Evolutionary conservation across 2,888 invertebrate species (phyloP).

Genomic region (Napeogenes inachia): DNA sequence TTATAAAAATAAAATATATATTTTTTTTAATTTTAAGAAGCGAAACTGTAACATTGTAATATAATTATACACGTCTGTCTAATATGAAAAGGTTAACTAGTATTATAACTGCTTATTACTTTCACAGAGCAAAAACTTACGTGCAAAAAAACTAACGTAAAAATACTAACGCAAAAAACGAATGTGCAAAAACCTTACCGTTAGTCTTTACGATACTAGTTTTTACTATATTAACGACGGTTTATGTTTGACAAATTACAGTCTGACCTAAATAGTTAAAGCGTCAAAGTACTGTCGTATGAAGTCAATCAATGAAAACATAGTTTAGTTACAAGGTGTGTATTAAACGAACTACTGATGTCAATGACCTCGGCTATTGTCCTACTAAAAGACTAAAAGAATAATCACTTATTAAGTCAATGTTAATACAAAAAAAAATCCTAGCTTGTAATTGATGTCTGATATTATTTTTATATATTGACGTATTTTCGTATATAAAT

Average conservation of each 20-base stretch:
- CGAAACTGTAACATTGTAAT: too few species aligned
- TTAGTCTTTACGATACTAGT: neutral
- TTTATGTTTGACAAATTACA: constrained; percentile 2
- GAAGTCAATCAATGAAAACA: constrained; percentile 27
- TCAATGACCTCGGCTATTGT: constrained; percentile 22
- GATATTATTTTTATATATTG: too few species aligned
- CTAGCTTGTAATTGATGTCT: too few species aligned
- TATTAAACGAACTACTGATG: neutral
- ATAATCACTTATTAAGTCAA: too few species aligned
- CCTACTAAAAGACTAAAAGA: neutral
- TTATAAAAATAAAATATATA: too few species aligned
- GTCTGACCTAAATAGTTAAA: constrained; percentile 15
- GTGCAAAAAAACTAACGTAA: neutral
- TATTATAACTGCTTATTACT: neutral
- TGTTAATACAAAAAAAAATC: too few species aligned
- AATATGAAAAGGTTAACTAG: too few species aligned
- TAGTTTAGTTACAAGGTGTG: constrained; percentile 1
- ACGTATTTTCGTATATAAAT: too few species aligned
- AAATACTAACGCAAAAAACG: too few species aligned
- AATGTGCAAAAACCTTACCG: neutral
- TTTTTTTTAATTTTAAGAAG: too few species aligned
- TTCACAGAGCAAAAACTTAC: neutral
- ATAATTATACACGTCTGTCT: too few species aligned
- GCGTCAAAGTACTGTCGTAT: constrained; percentile 10
- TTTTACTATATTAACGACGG: neutral